Evolutionary conservation across 2,888 invertebrate genomes (phyloP).

Genomic region (Drosophila percnosoma): DNA sequence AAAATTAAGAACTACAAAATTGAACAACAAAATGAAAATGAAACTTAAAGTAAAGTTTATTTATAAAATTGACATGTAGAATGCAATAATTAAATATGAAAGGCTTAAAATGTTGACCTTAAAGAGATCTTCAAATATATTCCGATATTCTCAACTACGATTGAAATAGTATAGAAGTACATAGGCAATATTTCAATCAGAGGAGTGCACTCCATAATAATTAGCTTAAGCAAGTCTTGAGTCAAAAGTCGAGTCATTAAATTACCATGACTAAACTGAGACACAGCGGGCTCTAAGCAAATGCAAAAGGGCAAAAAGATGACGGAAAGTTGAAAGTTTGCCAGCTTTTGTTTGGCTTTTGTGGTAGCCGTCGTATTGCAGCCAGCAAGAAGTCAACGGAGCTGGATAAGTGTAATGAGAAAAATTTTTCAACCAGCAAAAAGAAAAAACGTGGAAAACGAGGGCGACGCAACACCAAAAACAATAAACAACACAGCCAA

Average conservation of each 20-base stretch:
- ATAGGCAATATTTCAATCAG: conserved; percentile 15
- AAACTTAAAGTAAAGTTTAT: background rate
- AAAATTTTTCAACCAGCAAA: conserved; percentile 52
- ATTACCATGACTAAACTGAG: conserved; percentile 45
- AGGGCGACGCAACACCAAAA: conserved; percentile 46
- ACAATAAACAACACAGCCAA: conserved; percentile 55
- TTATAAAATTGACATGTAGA: no score
- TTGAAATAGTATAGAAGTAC: no score
- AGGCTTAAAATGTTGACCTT: background rate
- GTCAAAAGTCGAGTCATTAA: conserved; percentile 52
- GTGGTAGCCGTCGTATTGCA: conserved; percentile 23
- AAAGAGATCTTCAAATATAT: background rate
- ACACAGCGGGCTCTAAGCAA: conserved; percentile 18
- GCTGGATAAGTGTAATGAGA: conserved; percentile 73
- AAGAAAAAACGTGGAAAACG: conserved; percentile 45
- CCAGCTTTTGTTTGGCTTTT: conserved; percentile 39
- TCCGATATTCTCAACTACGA: background rate
- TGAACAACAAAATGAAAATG: background rate
- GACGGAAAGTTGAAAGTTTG: conserved; percentile 56
- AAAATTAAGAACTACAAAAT: background rate
- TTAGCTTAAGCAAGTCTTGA: conserved; percentile 18
- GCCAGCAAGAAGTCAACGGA: conserved; percentile 32
- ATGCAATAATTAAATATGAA: no score
- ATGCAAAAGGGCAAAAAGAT: conserved; percentile 38
- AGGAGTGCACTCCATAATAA: conserved; percentile 24